These are phyloP conservation scores for Aspidiotus destructor DNA, from an alignment of 2,888 invertebrate species.

Conservation along the genomic window DNA sequence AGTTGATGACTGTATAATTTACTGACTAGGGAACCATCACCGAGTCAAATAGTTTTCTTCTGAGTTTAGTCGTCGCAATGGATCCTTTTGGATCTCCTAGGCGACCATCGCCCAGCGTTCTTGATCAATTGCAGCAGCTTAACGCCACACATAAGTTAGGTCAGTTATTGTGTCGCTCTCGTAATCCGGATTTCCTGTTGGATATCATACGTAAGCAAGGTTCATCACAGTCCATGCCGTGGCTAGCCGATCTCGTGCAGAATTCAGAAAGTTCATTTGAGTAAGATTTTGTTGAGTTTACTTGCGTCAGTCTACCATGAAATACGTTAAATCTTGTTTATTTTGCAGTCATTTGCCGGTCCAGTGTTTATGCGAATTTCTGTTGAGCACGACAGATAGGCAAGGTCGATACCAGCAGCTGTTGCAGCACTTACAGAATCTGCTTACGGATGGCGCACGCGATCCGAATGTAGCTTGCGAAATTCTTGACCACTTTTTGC, in stretches of 20 bases:
- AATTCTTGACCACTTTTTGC: conserved; percentile 79
- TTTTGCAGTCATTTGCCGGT: conserved; percentile 71
- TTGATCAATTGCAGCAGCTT: conserved; percentile 68
- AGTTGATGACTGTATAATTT: background rate
- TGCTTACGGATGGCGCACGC: conserved; percentile 48
- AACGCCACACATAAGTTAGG: conserved; percentile 74
- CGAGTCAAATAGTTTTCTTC: conserved; percentile 74
- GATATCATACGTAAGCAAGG: conserved; percentile 83
- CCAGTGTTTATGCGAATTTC: conserved; percentile 94
- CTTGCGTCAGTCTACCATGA: too few species aligned
- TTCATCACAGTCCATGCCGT: conserved; percentile 89
- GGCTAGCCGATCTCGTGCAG: conserved; percentile 88
- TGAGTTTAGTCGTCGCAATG: conserved; percentile 70
- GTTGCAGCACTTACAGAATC: conserved; percentile 51
- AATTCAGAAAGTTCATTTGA: conserved; percentile 76
- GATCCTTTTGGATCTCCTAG: conserved; percentile 76
- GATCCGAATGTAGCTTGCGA: conserved; percentile 62
- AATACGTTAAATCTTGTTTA: background rate
- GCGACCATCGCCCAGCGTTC: conserved; percentile 63
- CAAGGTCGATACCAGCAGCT: conserved; percentile 68
- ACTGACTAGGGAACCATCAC: conserved; percentile 58
- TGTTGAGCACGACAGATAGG: conserved; percentile 59
- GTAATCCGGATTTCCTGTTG: conserved; percentile 83
- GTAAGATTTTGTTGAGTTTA: conserved; percentile 39
- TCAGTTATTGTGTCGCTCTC: conserved; percentile 73